Conservation (phyloP, 1,140 invertebrate genomes). For the Brachionus paranguensis region DNA sequence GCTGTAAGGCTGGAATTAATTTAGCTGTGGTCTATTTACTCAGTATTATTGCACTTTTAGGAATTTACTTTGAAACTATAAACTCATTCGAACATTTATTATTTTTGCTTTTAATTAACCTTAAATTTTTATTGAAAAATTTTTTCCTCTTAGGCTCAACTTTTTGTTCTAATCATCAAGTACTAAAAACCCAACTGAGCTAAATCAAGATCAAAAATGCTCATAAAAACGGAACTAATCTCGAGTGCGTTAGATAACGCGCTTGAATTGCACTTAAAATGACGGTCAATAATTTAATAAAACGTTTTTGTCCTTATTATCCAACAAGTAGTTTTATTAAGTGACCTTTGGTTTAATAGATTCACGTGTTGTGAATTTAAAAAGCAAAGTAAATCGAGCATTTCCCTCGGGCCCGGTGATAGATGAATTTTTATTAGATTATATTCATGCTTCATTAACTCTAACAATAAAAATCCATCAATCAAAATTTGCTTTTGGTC, state of each 20-base stretch:
- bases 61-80: constrained; percentile 10
- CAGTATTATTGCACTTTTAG: not conserved
- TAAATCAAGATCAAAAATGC: not conserved
- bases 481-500: not conserved
- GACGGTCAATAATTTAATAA: not conserved
- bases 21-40: constrained; percentile 11
- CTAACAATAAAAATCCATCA: not conserved
- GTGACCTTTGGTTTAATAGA: not conserved
- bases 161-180: not conserved
- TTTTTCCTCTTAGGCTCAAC: not conserved
- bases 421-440: not conserved
- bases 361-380: not conserved
- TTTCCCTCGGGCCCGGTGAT: not conserved
- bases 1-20: not conserved
- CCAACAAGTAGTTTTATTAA: not conserved
- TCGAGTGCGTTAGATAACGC: not conserved
- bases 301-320: not conserved
- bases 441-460: not conserved
- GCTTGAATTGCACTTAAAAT: not conserved
- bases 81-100: not conserved
- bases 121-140: not conserved
- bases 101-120: not conserved
- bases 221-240: constrained; percentile 13
- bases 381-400: not conserved
- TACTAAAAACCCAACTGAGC: constrained; percentile 6